Evolutionary conservation across 2,113 vertebrate species (phyloP).

Genomic region (Larimichthys polyactis): DNA sequence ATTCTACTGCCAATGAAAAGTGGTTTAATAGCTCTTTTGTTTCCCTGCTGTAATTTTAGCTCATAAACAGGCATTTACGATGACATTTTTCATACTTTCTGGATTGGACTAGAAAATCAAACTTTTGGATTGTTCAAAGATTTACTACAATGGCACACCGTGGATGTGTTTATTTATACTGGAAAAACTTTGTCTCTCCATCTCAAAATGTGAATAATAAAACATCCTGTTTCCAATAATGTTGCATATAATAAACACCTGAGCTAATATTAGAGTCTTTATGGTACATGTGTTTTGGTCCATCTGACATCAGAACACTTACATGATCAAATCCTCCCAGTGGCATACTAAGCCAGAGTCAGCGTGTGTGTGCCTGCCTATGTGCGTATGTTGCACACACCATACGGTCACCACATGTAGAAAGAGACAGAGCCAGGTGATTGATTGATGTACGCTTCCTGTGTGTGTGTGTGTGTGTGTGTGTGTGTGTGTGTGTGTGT

Average conservation of each 20-base stretch:
- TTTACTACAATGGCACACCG: constrained; percentile 9
- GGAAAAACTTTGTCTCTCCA: neutral
- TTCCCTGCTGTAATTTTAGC: constrained; percentile 24
- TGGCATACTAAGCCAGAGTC: constrained; percentile 15
- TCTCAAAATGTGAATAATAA: constrained; percentile 24
- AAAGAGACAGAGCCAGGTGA: constrained; percentile 80
- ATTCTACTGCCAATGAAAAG: constrained; percentile 15
- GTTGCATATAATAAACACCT: constrained; percentile 59
- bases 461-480: constrained; percentile 43
- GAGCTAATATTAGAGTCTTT: constrained; percentile 60
- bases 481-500: constrained; percentile 37
- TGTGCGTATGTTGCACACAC: constrained; percentile 45
- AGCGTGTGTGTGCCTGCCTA: neutral
- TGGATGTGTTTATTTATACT: constrained; percentile 32
- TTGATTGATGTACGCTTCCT: constrained; percentile 81
- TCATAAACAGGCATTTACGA: constrained; percentile 31
- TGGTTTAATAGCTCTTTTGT: constrained; percentile 30
- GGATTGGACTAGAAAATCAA: constrained; percentile 1
- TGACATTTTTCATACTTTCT: constrained; percentile 28
- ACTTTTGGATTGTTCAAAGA: constrained; percentile 20
- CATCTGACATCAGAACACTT: constrained; percentile 52
- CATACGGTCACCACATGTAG: constrained; percentile 82
- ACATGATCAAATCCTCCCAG: constrained; percentile 46
- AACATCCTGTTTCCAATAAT: constrained; percentile 49
- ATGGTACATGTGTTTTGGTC: constrained; percentile 49